These are phyloP conservation scores for Drosophila cardini DNA, from an alignment of 1,140 invertebrate species.

Conservation along the genomic window DNA sequence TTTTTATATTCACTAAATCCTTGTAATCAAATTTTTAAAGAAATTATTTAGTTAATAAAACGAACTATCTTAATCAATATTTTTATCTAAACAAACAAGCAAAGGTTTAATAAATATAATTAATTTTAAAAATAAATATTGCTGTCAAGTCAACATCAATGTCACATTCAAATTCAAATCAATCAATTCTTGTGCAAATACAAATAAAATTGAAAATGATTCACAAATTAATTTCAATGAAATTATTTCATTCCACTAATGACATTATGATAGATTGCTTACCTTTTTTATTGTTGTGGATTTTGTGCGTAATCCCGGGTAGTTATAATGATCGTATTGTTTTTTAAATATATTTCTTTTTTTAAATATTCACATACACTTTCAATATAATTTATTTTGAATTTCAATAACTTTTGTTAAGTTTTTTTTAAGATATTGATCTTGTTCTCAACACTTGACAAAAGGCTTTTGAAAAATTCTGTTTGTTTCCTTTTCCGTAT, in stretches of 20 bases:
- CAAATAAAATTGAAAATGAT: slow-evolving; percentile 17
- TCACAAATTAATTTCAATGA: slow-evolving; percentile 16
- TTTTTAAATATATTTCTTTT: neutral
- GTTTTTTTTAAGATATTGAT: neutral
- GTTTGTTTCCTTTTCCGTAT: slow-evolving; percentile 2
- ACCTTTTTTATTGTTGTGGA: slow-evolving; percentile 25
- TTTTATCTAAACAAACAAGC: neutral
- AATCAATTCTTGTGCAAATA: slow-evolving; percentile 31
- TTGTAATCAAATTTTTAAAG: too few relatives aligned
- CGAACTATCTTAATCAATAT: neutral
- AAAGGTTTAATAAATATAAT: neutral
- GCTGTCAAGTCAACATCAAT: slow-evolving; percentile 6
- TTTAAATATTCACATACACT: slow-evolving; percentile 3
- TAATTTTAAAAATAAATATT: neutral
- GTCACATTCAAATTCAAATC: slow-evolving; percentile 12
- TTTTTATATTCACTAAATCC: too few relatives aligned
- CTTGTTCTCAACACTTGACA: slow-evolving; percentile 16
- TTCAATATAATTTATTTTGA: slow-evolving; percentile 3
- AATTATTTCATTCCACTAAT: slow-evolving; percentile 9
- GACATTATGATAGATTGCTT: slow-evolving; percentile 6
- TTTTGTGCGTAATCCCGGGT: slow-evolving; percentile 29
- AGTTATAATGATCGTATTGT: neutral
- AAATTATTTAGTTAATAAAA: too few relatives aligned
- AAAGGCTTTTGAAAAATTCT: slow-evolving; percentile 23
- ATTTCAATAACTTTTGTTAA: neutral